Percentiles rank a stretch among this genome's conserved stretches.
Conservation (phyloP, 2,113 vertebrate species). For the Hystrix brachyura region DNA sequence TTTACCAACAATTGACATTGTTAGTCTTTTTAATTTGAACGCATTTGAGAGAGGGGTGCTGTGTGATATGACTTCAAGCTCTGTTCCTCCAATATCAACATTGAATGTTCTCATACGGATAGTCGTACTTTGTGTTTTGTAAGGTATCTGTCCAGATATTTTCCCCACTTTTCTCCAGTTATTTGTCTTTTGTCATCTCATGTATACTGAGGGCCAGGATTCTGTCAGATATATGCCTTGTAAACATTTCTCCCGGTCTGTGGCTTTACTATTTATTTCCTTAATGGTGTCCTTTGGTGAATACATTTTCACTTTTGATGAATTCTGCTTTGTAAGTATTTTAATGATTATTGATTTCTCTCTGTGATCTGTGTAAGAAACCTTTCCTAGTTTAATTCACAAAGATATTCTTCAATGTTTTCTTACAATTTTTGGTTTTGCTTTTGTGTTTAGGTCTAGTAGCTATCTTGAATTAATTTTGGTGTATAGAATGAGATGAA, state of each 20-base stretch:
- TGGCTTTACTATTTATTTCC: background rate
- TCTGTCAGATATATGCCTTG: background rate
- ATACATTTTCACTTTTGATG: constrained; percentile 36
- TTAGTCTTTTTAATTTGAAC: background rate
- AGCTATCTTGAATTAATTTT: background rate
- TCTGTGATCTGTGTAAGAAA: background rate
- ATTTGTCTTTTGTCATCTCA: constrained; percentile 36
- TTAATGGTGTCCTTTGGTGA: background rate
- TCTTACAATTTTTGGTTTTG: background rate
- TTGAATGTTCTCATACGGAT: background rate
- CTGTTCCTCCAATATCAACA: background rate
- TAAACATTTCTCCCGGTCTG: background rate
- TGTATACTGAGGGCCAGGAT: background rate
- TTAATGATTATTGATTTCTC: background rate
- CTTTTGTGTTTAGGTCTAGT: background rate
- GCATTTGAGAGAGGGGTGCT: background rate
- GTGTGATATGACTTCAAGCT: background rate
- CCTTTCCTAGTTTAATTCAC: background rate
- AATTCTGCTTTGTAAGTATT: background rate
- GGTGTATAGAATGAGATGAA: background rate
- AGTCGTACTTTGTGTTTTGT: background rate
- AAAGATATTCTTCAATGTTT: background rate
- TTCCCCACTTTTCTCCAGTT: background rate
- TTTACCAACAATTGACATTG: background rate
- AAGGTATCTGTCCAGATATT: background rate